Conservation (phyloP, 2,113 vertebrate genomes). For the Gobius niger region DNA sequence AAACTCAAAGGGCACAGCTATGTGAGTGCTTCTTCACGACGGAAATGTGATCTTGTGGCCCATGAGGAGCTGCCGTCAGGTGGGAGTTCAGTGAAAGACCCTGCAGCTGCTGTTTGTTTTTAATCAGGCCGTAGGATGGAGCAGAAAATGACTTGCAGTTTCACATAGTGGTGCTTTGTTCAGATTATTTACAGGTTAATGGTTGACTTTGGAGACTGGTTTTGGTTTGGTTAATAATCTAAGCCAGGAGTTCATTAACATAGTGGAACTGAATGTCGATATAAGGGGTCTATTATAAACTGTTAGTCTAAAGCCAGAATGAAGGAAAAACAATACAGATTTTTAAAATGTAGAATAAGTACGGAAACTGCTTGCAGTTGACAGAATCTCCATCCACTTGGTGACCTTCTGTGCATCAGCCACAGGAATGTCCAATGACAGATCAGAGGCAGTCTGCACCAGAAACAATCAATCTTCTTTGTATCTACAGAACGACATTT, state of each 20-base stretch:
- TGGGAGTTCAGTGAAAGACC: slow-evolving; percentile 17
- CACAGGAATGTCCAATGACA: neutral
- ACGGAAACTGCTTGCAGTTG: too few relatives aligned
- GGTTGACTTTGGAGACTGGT: neutral
- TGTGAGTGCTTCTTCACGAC: slow-evolving; percentile 8
- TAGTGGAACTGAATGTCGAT: too few relatives aligned
- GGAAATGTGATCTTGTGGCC: slow-evolving; percentile 29
- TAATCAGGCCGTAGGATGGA: slow-evolving; percentile 45
- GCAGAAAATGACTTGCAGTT: slow-evolving; percentile 9
- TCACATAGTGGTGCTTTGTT: slow-evolving; percentile 5
- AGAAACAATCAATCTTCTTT: slow-evolving; percentile 16
- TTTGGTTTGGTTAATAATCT: too few relatives aligned
- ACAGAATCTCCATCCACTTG: too few relatives aligned
- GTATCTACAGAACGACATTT: slow-evolving; percentile 3
- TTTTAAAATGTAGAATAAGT: neutral
- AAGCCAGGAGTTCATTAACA: slow-evolving; percentile 6
- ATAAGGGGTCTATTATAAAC: too few relatives aligned
- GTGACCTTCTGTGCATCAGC: too few relatives aligned
- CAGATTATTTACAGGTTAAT: neutral
- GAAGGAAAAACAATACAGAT: too few relatives aligned
- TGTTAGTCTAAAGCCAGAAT: too few relatives aligned
- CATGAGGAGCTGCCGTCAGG: slow-evolving; percentile 2
- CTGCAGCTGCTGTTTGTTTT: slow-evolving; percentile 63
- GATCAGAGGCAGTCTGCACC: slow-evolving; percentile 4
- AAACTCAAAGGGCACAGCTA: slow-evolving; percentile 15